Evolutionary conservation across 2,113 vertebrate species (phyloP).

Genomic region (Neodontobutis hainanensis): DNA sequence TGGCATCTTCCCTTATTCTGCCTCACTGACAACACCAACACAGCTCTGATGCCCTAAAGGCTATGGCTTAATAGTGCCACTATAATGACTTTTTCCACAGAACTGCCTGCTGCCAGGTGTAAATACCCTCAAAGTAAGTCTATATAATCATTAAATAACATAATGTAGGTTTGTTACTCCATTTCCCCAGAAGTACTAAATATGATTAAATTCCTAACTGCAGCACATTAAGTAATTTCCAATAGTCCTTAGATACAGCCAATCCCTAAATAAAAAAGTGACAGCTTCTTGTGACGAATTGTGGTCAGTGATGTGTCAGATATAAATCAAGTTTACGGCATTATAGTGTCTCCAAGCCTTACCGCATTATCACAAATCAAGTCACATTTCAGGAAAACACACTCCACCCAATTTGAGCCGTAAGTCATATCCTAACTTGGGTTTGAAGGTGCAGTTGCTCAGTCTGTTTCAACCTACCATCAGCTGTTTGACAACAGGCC

Average conservation of each 20-base stretch:
- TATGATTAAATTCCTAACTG: too few species aligned
- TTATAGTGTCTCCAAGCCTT: neutral
- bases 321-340: conserved; percentile 11
- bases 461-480: neutral
- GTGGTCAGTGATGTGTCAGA: conserved; percentile 1
- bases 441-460: neutral
- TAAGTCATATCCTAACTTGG: neutral
- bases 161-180: too few species aligned
- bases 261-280: neutral
- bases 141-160: too few species aligned
- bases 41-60: conserved; percentile 35
- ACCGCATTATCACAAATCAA: neutral
- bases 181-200: too few species aligned
- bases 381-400: neutral
- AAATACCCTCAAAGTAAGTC: too few species aligned
- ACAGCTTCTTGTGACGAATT: neutral
- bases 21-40: conserved; percentile 34
- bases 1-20: conserved; percentile 31
- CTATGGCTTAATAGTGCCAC: conserved; percentile 51
- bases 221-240: neutral
- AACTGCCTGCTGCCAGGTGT: conserved; percentile 40
- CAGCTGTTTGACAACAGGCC: conserved; percentile 5
- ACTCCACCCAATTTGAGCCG: neutral
- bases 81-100: conserved; percentile 69
- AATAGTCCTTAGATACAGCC: neutral